Evolutionary conservation across 2,888 invertebrate genomes (phyloP), one percentile per base, ranked within the genome.

Genomic region (Lasioglossum zephyrum): DNA sequence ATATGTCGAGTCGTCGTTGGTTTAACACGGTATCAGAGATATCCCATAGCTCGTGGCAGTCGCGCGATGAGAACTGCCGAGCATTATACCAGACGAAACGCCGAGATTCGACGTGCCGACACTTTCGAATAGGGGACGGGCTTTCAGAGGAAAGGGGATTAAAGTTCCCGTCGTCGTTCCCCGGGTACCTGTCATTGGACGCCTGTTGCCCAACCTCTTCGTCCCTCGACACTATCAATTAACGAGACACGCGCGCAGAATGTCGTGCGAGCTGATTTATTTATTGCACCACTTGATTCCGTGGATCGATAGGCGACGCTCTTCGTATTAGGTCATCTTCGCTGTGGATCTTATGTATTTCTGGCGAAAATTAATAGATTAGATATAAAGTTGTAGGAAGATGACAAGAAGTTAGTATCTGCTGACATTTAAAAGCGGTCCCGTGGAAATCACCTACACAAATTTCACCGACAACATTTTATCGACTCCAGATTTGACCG

Each of bases 1-100:
- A n/a, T 44, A 49, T 41, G 79, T 80, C 47, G 47, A 87, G 73
- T 87, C 85, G 82, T 79, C 87, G 72, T 79, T 82, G 69, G 81
- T 53, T 77, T 63, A 79, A 44, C 60, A 36, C 44, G n/a, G 39
- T 70, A 57, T 78, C 57, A 13, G 44, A 63, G 77, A 85, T 79
- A 41, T 41, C 39, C 73, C 81, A 81, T 83, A 83, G 66, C 75
- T 26, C 22, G 49, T 31, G 63, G 26, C 49, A 39, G 60, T 76
- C 75, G 87, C 75, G 76, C 77, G 79, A 70, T 22, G 26, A 22
- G 57, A 70, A 78, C 75, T 47, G 57, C 47, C 47, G 77, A 4
- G 36, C 69, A 36, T 76, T 76, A 63, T 70, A 63, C 76, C 57
- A 47, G 63, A 73, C 49, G 60, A 73, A 73, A 39, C 41, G 36